These are phyloP conservation scores for Cenopis cana DNA, from an alignment of 2,888 invertebrate genomes.

Conservation along the genomic window DNA sequence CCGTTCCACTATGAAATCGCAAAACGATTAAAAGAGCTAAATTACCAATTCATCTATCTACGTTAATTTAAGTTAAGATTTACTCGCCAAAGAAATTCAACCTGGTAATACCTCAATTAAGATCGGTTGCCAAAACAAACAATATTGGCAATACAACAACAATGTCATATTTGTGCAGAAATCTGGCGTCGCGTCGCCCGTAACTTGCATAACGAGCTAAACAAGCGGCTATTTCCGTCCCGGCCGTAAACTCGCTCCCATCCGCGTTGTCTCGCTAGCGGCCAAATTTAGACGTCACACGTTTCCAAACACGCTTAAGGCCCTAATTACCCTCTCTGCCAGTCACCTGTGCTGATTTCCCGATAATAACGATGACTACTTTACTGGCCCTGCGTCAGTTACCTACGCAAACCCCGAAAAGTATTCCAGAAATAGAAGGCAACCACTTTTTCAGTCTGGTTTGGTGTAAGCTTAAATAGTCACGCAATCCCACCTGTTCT, in stretches of 20 bases:
- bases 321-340: conserved; percentile 67
- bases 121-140: conserved; percentile 41
- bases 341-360: conserved; percentile 27
- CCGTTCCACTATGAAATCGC: background rate
- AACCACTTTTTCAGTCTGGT: conserved; percentile 23
- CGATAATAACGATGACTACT: conserved; percentile 1
- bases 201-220: conserved; percentile 61
- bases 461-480: conserved; percentile 31
- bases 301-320: conserved; percentile 67
- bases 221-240: conserved; percentile 64
- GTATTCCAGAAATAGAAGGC: conserved; percentile 7
- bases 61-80: background rate
- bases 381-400: conserved; percentile 15
- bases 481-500: conserved; percentile 37
- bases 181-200: conserved; percentile 57
- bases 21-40: background rate
- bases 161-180: conserved; percentile 48
- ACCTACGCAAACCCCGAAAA: conserved; percentile 27
- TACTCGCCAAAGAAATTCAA: conserved; percentile 20
- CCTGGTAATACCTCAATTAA: background rate
- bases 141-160: conserved; percentile 45
- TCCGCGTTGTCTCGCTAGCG: conserved; percentile 60
- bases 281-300: conserved; percentile 68
- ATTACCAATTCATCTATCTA: background rate
- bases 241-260: conserved; percentile 58